Conservation (phyloP, 2,797 vertebrate species). For the Galago senegalensis region DNA sequence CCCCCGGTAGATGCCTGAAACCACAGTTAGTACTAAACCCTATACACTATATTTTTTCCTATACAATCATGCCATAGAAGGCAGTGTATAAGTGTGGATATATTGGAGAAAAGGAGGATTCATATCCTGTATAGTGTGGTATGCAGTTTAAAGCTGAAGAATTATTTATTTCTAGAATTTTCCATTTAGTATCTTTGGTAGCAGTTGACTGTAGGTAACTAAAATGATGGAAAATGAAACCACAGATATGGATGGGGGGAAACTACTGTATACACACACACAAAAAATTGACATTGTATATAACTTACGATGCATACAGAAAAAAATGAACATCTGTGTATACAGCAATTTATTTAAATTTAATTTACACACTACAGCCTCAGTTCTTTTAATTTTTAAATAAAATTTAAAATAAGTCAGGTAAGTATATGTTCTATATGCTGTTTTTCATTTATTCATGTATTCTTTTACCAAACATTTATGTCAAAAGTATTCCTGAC, state of each 20-base stretch:
- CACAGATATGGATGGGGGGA: neutral
- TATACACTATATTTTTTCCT: neutral
- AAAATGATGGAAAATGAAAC: neutral
- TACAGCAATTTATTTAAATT: neutral
- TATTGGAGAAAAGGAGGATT: neutral
- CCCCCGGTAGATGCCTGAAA: too few relatives aligned
- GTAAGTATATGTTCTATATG: neutral
- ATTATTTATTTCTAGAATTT: neutral
- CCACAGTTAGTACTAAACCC: neutral
- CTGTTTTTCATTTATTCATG: neutral
- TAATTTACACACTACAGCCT: neutral
- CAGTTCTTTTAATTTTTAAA: neutral
- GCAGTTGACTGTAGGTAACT: neutral
- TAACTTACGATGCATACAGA: neutral
- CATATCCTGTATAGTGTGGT: neutral
- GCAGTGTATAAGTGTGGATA: neutral
- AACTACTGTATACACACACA: neutral
- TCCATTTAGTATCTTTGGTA: neutral
- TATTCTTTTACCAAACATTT: conserved; percentile 2
- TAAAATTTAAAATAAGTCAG: conserved; percentile 15
- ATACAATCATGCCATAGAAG: neutral
- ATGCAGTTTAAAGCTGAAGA: neutral
- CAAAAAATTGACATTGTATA: neutral
- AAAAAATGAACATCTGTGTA: neutral
- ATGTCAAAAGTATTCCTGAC: neutral